phyloP scores from a whole-genome alignment of 2,888 invertebrate genomes.

The Carcina quercana region DNA sequence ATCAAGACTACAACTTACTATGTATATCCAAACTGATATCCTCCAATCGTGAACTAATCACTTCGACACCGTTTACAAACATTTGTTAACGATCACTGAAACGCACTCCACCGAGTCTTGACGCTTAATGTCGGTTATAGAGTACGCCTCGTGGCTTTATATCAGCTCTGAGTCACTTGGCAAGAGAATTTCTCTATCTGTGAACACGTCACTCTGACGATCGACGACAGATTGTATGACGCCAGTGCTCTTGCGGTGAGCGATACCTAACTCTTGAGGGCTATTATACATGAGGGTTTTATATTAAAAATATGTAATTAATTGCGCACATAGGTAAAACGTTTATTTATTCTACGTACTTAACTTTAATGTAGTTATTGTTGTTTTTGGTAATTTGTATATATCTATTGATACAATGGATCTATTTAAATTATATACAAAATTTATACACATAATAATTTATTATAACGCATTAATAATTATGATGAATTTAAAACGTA shows the following conservation, averaged over 20 bases:
- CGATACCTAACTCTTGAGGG: slow-evolving; percentile 12
- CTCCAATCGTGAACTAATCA: slow-evolving; percentile 48
- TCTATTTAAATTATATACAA: too few species aligned
- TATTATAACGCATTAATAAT: too few species aligned
- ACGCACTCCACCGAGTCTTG: slow-evolving; percentile 21
- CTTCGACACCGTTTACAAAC: slow-evolving; percentile 56
- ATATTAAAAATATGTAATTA: too few species aligned
- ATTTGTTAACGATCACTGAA: slow-evolving; percentile 32
- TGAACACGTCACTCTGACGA: slow-evolving; percentile 42
- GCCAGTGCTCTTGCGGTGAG: slow-evolving; percentile 26
- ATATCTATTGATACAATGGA: too few species aligned
- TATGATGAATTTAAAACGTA: too few species aligned
- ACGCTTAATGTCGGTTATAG: slow-evolving; percentile 41
- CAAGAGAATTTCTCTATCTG: slow-evolving; percentile 42
- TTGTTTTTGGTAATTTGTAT: too few species aligned
- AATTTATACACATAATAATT: too few species aligned
- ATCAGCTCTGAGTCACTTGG: slow-evolving; percentile 59
- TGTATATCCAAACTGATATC: slow-evolving; percentile 44
- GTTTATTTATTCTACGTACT: not conserved
- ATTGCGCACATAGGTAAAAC: too few species aligned
- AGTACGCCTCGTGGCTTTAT: slow-evolving; percentile 47
- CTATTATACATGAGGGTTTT: too few species aligned
- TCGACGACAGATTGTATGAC: slow-evolving; percentile 53
- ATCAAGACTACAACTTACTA: slow-evolving; percentile 40
- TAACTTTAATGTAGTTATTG: too few species aligned